A percentile compares a stretch with the other conserved stretches of the same genome.
Conservation (phyloP, 2,888 invertebrate species). For the Entomobrya proxima region DNA sequence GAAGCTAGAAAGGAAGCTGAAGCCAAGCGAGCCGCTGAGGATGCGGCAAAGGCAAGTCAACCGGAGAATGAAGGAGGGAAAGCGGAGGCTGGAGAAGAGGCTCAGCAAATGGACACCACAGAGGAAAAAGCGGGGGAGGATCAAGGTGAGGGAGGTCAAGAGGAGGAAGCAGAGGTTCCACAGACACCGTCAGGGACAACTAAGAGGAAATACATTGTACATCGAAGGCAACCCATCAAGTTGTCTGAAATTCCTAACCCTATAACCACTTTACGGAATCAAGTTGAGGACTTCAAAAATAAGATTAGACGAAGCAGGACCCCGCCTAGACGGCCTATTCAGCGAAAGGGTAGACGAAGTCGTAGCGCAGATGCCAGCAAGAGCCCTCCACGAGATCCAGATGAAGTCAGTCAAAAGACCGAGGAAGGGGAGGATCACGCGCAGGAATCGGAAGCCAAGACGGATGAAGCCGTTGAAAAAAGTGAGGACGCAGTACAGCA, state of each 20-base stretch:
- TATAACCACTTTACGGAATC: slow-evolving; percentile 25
- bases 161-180: slow-evolving; percentile 11
- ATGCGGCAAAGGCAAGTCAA: slow-evolving; percentile 16
- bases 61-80: slow-evolving; percentile 3
- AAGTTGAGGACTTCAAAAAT: slow-evolving; percentile 75
- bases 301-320: slow-evolving; percentile 77
- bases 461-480: neutral
- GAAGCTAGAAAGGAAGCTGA: slow-evolving; percentile 75
- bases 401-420: slow-evolving; percentile 80
- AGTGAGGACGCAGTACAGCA: neutral
- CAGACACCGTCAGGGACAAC: slow-evolving; percentile 54
- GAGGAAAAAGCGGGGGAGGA: neutral
- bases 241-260: slow-evolving; percentile 54
- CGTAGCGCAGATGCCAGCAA: slow-evolving; percentile 80
- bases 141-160: slow-evolving; percentile 56
- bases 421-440: slow-evolving; percentile 76
- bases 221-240: slow-evolving; percentile 29
- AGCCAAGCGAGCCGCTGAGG: slow-evolving; percentile 49
- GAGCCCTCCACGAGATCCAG: slow-evolving; percentile 78
- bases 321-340: slow-evolving; percentile 79
- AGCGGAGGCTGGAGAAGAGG: neutral
- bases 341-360: slow-evolving; percentile 80
- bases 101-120: slow-evolving; percentile 28
- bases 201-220: slow-evolving; percentile 41
- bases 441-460: neutral